Evolutionary conservation across 2,888 invertebrate species (phyloP).

Genomic region (Sipha maydis): DNA sequence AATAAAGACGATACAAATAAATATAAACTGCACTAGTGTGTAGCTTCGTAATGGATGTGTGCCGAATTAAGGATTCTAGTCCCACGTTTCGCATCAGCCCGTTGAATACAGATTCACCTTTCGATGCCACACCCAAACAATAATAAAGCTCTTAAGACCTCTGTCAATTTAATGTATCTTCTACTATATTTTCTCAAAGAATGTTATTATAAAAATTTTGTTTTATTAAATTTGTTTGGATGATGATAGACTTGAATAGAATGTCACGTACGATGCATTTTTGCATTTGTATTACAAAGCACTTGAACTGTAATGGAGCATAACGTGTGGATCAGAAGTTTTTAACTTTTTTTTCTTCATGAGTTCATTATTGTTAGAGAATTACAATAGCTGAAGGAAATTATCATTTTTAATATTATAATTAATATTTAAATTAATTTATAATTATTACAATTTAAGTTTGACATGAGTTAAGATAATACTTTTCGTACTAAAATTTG

Average conservation of each 20-base stretch:
- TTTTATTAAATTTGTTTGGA: constrained; percentile 45
- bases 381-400: not conserved
- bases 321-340: not conserved
- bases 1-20: constrained; percentile 62
- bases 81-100: constrained; percentile 56
- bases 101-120: constrained; percentile 61
- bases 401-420: not conserved
- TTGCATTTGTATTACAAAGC: constrained; percentile 13
- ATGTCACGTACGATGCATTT: constrained; percentile 18
- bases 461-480: not conserved
- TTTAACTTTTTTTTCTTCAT: not conserved
- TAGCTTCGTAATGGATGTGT: constrained; percentile 46
- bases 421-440: not conserved
- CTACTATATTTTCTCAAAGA: constrained; percentile 21
- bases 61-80: constrained; percentile 61
- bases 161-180: constrained; percentile 55
- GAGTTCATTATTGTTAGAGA: not conserved
- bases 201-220: constrained; percentile 40
- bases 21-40: constrained; percentile 57
- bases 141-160: constrained; percentile 61
- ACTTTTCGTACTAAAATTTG: not conserved
- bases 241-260: not conserved
- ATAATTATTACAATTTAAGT: not conserved
- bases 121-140: constrained; percentile 60
- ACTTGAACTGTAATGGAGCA: not conserved